Evolutionary conservation across 1,140 invertebrate genomes (phyloP).

Genomic region (Spodoptera frugiperda): DNA sequence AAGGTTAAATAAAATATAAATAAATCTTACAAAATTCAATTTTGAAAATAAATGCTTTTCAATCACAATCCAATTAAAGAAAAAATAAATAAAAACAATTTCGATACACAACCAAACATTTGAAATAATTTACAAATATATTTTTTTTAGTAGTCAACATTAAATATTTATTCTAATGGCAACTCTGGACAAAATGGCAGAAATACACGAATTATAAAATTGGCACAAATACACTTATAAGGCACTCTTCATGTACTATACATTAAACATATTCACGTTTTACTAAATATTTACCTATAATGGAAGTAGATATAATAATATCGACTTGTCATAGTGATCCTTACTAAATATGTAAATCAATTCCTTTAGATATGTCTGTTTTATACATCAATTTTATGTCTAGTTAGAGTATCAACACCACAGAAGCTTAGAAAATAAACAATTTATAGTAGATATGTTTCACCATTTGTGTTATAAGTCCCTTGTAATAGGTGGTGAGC

Average conservation of each 20-base stretch:
- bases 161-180: constrained; percentile 40
- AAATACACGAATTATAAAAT: constrained; percentile 25
- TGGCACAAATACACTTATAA: constrained; percentile 30
- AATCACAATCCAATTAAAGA: too few species aligned
- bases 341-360: not conserved
- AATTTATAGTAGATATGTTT: too few species aligned
- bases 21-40: too few species aligned
- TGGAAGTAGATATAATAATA: not conserved
- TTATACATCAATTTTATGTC: too few species aligned
- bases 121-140: too few species aligned
- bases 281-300: not conserved
- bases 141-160: constrained; percentile 11
- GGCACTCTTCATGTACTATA: constrained; percentile 41
- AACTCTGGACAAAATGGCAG: constrained; percentile 31
- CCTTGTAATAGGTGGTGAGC: too few species aligned
- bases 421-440: too few species aligned
- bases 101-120: too few species aligned
- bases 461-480: too few species aligned
- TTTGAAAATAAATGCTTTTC: too few species aligned
- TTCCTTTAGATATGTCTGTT: constrained; percentile 14
- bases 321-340: not conserved
- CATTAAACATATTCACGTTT: constrained; percentile 23
- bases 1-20: too few species aligned
- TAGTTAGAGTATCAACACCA: not conserved
- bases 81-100: too few species aligned